phyloP scores from a whole-genome alignment of 2,113 vertebrate species.

The Triplophysa rosa region DNA sequence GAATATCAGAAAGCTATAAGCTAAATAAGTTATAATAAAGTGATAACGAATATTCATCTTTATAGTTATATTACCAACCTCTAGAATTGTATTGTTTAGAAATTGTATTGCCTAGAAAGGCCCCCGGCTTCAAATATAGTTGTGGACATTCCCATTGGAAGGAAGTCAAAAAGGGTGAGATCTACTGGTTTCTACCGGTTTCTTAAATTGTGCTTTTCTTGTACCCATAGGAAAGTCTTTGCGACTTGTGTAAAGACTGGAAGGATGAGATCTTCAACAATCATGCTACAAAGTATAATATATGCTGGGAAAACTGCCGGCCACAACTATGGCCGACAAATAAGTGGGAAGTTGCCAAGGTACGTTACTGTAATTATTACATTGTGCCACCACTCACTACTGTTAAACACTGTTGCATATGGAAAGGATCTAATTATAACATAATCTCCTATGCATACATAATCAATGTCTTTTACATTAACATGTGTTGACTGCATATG shows the following conservation, averaged over 20 bases:
- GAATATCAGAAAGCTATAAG: too few relatives aligned
- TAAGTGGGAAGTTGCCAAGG: conserved; percentile 66
- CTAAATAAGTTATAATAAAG: too few relatives aligned
- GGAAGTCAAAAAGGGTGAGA: too few relatives aligned
- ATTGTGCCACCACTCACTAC: too few relatives aligned
- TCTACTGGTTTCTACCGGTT: not conserved
- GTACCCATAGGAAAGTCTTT: conserved; percentile 34
- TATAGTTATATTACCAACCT: too few relatives aligned
- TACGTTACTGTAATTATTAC: conserved; percentile 15
- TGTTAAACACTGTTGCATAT: not conserved
- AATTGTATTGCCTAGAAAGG: not conserved
- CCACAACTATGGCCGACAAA: conserved; percentile 54
- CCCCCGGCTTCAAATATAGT: too few relatives aligned
- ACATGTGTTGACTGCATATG: too few relatives aligned
- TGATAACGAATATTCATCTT: too few relatives aligned
- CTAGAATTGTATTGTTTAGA: too few relatives aligned
- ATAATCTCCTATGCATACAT: not conserved
- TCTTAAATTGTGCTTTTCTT: not conserved
- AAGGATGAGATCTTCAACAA: conserved; percentile 40
- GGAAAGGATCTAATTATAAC: not conserved
- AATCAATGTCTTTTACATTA: not conserved
- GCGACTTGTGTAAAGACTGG: conserved; percentile 51
- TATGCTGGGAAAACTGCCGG: conserved; percentile 53
- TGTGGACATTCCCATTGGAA: too few relatives aligned
- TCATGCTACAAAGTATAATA: not conserved